These are phyloP conservation scores for Crematogaster levior DNA, from an alignment of 2,888 invertebrate species.

Conservation along the genomic window DNA sequence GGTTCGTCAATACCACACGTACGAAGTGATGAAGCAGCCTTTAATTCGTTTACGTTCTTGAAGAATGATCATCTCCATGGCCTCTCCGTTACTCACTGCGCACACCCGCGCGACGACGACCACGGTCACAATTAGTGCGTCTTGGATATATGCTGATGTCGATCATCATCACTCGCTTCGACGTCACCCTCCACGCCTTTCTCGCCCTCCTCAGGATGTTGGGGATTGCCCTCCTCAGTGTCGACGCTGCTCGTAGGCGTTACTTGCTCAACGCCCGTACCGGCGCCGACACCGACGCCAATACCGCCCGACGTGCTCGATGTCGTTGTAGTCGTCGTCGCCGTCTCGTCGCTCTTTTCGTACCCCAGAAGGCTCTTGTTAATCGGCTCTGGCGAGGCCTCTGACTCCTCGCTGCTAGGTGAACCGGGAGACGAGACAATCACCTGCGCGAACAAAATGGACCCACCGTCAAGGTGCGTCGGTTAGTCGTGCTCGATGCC, in stretches of 20 bases:
- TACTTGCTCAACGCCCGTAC: conserved; percentile 85
- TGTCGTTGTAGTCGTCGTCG: conserved; percentile 86
- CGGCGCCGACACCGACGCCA: conserved; percentile 20
- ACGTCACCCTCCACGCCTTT: conserved; percentile 88
- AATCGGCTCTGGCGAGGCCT: conserved; percentile 92
- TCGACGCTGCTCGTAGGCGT: conserved; percentile 88
- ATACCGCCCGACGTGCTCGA: conserved; percentile 3
- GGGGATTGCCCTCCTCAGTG: conserved; percentile 87
- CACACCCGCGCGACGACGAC: background rate
- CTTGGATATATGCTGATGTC: conserved; percentile 65
- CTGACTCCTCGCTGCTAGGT: conserved; percentile 94
- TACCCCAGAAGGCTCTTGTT: conserved; percentile 86
- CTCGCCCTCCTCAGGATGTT: conserved; percentile 86
- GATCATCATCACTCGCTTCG: conserved; percentile 87
- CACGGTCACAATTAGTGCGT: conserved; percentile 66
- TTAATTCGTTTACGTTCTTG: background rate
- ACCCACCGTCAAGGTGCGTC: conserved; percentile 58
- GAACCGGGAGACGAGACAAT: conserved; percentile 93
- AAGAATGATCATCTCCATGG: background rate
- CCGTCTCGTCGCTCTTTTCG: conserved; percentile 71
- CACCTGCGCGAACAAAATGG: conserved; percentile 85
- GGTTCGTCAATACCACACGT: background rate
- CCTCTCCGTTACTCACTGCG: conserved; percentile 30
- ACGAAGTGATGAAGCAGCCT: conserved; percentile 24
- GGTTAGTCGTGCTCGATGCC: conserved; percentile 44